phyloP scores from a whole-genome alignment of 2,797 vertebrate genomes.

The Spea hammondii region DNA sequence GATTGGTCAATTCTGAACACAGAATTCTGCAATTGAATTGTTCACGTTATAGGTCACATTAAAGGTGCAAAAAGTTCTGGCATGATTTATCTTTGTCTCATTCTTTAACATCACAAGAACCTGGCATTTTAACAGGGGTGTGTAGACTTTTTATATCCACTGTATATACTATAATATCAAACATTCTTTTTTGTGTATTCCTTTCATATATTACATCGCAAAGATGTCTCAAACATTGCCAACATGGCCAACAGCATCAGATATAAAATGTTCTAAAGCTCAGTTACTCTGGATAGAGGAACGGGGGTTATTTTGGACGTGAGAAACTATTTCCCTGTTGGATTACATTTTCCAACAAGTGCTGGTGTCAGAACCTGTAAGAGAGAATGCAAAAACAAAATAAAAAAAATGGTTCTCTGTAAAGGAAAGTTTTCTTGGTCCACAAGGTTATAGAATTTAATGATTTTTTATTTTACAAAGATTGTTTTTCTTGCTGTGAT shows the following conservation, averaged over 20 bases:
- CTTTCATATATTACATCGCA: slow-evolving; percentile 71
- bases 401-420: slow-evolving; percentile 53
- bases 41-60: too few relatives aligned
- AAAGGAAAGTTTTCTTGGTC: slow-evolving; percentile 69
- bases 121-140: neutral
- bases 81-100: too few relatives aligned
- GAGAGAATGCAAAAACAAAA: slow-evolving; percentile 55
- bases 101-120: neutral
- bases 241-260: slow-evolving; percentile 70
- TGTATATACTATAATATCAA: slow-evolving; percentile 61
- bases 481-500: slow-evolving; percentile 63
- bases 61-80: too few relatives aligned
- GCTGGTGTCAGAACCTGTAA: slow-evolving; percentile 60
- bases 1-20: too few relatives aligned
- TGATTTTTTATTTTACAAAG: slow-evolving; percentile 53
- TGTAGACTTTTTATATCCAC: slow-evolving; percentile 63
- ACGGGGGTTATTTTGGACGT: slow-evolving; percentile 53
- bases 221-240: slow-evolving; percentile 76
- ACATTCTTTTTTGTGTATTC: slow-evolving; percentile 83
- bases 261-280: slow-evolving; percentile 63
- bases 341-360: slow-evolving; percentile 59
- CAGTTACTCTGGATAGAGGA: slow-evolving; percentile 62
- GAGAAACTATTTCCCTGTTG: slow-evolving; percentile 59
- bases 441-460: slow-evolving; percentile 64
- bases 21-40: too few relatives aligned